Base-by-base conservation (phyloP, 1,140 invertebrate genomes). In the Diachasmimorpha longicaudata region DNA sequence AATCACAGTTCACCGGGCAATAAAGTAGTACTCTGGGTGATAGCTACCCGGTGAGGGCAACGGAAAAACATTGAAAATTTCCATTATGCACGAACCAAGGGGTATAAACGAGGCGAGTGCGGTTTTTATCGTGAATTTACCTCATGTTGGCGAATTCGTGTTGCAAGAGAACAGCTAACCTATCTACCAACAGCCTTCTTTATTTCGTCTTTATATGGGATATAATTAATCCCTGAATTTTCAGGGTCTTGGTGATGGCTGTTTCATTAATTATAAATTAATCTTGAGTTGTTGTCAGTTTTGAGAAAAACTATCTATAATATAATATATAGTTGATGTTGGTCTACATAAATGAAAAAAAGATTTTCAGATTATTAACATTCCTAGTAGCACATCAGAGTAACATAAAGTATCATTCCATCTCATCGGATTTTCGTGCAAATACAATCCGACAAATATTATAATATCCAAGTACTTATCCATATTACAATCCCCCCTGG, bases 361-460 rank as follows among this genome's bases (percentile, higher is more conserved):
- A n/a, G n/a, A n/a, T n/a, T n/a, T n/a, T 31, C 31, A 2, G 31
- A 31, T 31, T 2, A 31, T 31, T 31, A 31, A 31, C 8, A 55
- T 55, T 55, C 9, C 19, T 16, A n/a, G n/a, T n/a, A n/a, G n/a
- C 39, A 42, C 39, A 42, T 10, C 9, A 4, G 1, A 1, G 9
- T 10, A 42, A n/a, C 42, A 63, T 1, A 63, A 63, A 66, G 48
- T 55, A 73, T 66, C 36, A 31, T 10, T 11, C 23, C 23, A 58
- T 72, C 16, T 4, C 36, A 66, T 37, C 21, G 16, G 39, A 48
- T 46, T 70, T 36, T 19, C n/a, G 48, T 70, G 79, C 78, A 84
- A 82, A 84, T 84, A 82, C 78, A 74, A 67, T 69, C 23, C 58
- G 79, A 80, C n/a, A n/a, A n/a, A n/a, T n/a, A n/a, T n/a, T 81